Percentiles rank a stretch among this genome's conserved stretches.
Evolutionary conservation across 2,888 invertebrate genomes (phyloP).

Genomic region (Macrosiphum euphorbiae): DNA sequence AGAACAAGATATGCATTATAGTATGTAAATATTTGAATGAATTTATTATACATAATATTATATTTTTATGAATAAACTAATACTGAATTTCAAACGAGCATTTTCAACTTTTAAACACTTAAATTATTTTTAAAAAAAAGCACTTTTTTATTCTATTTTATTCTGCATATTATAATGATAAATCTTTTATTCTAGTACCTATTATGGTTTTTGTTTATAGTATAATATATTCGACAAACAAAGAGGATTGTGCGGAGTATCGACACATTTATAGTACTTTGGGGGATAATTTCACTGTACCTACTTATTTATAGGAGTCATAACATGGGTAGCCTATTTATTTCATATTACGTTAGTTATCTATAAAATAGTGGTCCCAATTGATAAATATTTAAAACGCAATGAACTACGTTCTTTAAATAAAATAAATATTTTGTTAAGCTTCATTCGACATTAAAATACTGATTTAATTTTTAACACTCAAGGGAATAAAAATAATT

Average conservation of each 20-base stretch:
- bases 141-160: not conserved
- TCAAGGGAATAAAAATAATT: not conserved
- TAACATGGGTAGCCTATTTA: not conserved
- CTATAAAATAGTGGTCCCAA: not conserved
- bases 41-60: not conserved
- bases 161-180: not conserved
- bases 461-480: not conserved
- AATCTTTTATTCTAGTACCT: not conserved
- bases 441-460: not conserved
- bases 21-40: not conserved
- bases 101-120: not conserved
- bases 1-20: not conserved
- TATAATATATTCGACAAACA: not conserved
- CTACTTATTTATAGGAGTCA: not conserved
- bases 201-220: not conserved
- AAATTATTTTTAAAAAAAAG: not conserved
- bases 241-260: not conserved
- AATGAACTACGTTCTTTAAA: not conserved
- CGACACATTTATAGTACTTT: not conserved
- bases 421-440: constrained; percentile 4
- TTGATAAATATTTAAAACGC: not conserved
- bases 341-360: not conserved
- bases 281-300: not conserved
- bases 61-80: not conserved
- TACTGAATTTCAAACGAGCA: not conserved